Conservation (phyloP, 2,797 vertebrate genomes). For the Apogon talboti region DNA sequence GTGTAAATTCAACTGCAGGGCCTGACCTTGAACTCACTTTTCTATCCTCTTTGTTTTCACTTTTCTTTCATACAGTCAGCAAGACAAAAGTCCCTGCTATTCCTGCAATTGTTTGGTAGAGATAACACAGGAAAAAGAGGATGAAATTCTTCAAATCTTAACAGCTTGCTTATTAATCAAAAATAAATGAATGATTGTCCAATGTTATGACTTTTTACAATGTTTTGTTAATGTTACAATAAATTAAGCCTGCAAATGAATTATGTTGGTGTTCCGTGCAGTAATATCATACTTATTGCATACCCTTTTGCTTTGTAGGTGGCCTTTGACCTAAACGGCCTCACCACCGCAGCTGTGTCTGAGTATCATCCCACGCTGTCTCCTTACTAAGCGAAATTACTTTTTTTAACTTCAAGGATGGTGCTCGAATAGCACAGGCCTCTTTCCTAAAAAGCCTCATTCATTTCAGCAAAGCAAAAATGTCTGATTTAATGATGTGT, state of each 20-base stretch:
- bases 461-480: not conserved
- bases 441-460: not conserved
- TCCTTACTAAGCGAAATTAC: not conserved
- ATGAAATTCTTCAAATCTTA: conserved; percentile 58
- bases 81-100: conserved; percentile 51
- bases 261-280: not conserved
- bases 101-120: conserved; percentile 76
- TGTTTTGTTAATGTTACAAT: conserved; percentile 13
- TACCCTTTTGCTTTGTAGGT: conserved; percentile 15
- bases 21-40: conserved; percentile 32
- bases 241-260: conserved; percentile 23
- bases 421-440: conserved; percentile 7
- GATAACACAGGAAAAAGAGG: conserved; percentile 72
- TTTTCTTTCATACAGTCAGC: conserved; percentile 61
- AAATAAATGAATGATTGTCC: conserved; percentile 43
- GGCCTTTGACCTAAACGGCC: conserved; percentile 21
- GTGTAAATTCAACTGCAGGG: not conserved
- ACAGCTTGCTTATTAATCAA: conserved; percentile 46
- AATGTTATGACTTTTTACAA: conserved; percentile 20
- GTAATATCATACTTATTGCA: conserved; percentile 4
- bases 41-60: conserved; percentile 53
- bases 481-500: not conserved
- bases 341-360: conserved; percentile 37
- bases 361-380: conserved; percentile 18
- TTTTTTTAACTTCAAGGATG: not conserved